phyloP scores from a whole-genome alignment of 2,888 invertebrate species.

The Drosophila hamatofila region DNA sequence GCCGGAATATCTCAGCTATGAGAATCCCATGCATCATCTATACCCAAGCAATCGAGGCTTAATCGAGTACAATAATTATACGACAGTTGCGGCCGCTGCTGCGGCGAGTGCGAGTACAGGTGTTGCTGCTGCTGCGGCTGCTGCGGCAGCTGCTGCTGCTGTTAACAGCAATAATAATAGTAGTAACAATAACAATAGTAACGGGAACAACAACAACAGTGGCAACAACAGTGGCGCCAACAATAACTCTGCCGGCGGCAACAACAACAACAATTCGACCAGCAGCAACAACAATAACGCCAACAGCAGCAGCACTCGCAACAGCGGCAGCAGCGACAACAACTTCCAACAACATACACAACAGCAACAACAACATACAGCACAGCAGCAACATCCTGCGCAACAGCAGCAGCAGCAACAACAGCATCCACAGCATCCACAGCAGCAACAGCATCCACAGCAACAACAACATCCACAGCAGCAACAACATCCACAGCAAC shows the following conservation, averaged over 20 bases:
- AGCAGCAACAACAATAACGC: conserved; percentile 18
- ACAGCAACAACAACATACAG: conserved; percentile 22
- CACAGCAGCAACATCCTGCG: conserved; percentile 16
- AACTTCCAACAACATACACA: neutral
- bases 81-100: conserved; percentile 69
- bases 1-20: conserved; percentile 84
- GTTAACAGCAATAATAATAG: conserved; percentile 22
- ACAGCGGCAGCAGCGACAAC: neutral
- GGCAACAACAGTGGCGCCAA: neutral
- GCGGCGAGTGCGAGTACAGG: conserved; percentile 72
- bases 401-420: conserved; percentile 4
- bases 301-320: conserved; percentile 8
- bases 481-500: conserved; percentile 40
- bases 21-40: conserved; percentile 84
- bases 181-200: conserved; percentile 30
- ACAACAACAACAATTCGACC: neutral
- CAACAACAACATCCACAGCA: conserved; percentile 52
- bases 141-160: conserved; percentile 36
- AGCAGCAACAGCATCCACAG: conserved; percentile 41
- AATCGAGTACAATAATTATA: conserved; percentile 82
- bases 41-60: conserved; percentile 82
- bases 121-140: conserved; percentile 46
- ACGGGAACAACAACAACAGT: conserved; percentile 28
- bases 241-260: neutral
- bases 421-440: conserved; percentile 13